Conservation (phyloP, 2,888 invertebrate genomes). For the Cheilosia variabilis region DNA sequence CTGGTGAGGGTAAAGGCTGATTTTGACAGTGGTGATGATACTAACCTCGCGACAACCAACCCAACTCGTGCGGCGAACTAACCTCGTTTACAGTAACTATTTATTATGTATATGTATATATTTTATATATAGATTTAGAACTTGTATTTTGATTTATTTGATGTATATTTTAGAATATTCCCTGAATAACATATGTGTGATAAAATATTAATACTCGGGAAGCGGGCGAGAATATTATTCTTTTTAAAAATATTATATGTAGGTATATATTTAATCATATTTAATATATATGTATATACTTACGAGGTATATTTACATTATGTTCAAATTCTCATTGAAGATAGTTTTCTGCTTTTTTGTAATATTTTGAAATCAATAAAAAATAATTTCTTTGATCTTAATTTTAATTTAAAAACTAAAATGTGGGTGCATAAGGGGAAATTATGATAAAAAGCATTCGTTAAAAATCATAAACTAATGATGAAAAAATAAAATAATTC, state of each 20-base stretch:
- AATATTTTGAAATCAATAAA: conserved; percentile 8
- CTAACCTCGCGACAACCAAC: conserved; percentile 18
- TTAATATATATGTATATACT: conserved; percentile 19
- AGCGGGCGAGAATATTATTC: conserved; percentile 27
- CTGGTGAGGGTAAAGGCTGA: too few species aligned
- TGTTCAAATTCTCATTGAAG: conserved; percentile 18
- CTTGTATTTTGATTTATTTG: conserved; percentile 20
- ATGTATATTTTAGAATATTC: conserved; percentile 60
- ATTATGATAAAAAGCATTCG: conserved; percentile 14
- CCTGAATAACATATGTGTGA: conserved; percentile 55
- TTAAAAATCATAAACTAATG: background rate
- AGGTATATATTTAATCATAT: conserved; percentile 3
- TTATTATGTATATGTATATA: conserved; percentile 9
- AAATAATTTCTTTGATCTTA: conserved; percentile 29
- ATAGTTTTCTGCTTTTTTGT: background rate
- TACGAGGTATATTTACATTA: conserved; percentile 49
- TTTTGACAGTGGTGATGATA: background rate
- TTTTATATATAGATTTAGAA: conserved; percentile 25
- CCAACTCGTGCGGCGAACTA: background rate
- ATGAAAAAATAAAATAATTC: conserved; percentile 8
- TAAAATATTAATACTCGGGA: conserved; percentile 53
- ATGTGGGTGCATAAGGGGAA: background rate
- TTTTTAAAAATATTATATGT: conserved; percentile 13
- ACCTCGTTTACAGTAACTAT: background rate
- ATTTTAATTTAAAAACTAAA: background rate